These are phyloP conservation scores for Potorous gilbertii DNA, from an alignment of 2,797 vertebrate genomes.

Conservation along the genomic window DNA sequence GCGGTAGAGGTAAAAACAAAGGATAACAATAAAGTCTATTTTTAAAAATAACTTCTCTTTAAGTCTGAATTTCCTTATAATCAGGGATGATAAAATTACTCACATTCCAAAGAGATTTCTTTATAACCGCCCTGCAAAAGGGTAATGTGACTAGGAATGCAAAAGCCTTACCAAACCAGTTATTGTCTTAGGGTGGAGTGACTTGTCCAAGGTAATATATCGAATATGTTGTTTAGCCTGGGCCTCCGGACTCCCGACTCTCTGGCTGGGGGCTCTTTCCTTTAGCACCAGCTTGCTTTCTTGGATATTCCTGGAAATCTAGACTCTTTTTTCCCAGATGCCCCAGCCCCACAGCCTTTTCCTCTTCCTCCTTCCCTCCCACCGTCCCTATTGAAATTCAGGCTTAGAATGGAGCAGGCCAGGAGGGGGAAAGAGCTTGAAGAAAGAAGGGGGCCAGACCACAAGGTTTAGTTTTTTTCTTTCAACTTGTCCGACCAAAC, in stretches of 20 bases:
- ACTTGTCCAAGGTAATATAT: not conserved
- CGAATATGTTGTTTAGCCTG: not conserved
- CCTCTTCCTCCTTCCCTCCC: accelerated
- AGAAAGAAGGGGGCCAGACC: not conserved
- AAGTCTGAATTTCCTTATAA: not conserved
- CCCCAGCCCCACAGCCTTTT: not conserved
- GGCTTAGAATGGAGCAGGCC: not conserved
- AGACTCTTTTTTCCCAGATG: not conserved
- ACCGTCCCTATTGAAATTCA: not conserved
- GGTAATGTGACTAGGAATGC: not conserved
- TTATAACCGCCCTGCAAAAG: not conserved
- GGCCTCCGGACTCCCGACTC: not conserved
- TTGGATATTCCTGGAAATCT: not conserved
- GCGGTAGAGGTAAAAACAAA: not conserved
- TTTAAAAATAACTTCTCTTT: not conserved
- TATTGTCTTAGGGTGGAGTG: not conserved
- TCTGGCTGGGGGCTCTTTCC: not conserved
- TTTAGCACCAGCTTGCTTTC: not conserved
- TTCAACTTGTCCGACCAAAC: accelerated
- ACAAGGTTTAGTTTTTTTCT: not conserved
- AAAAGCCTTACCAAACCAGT: not conserved
- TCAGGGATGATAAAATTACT: not conserved
- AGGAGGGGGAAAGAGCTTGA: not conserved
- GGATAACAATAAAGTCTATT: not conserved
- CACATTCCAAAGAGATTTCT: not conserved